phyloP scores from a whole-genome alignment of 2,113 vertebrate species.

The Epinephelus cyanopodus region DNA sequence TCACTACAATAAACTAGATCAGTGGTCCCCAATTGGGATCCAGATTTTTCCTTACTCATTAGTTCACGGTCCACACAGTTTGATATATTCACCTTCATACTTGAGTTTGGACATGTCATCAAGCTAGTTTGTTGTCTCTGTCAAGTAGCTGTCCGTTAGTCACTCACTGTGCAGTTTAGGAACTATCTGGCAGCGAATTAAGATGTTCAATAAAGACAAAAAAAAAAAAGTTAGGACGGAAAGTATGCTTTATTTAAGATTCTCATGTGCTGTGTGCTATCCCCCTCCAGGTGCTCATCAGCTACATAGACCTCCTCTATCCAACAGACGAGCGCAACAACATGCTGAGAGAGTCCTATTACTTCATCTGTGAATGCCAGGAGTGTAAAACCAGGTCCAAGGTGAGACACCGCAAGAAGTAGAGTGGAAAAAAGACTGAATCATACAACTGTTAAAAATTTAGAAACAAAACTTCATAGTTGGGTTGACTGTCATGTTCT shows the following conservation, averaged over 20 bases:
- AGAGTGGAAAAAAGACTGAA: background rate
- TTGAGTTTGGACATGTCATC: too few species aligned
- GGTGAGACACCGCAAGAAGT: conserved; percentile 76
- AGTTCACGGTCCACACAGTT: too few species aligned
- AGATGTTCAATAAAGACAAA: background rate
- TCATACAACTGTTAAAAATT: background rate
- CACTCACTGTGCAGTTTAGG: background rate
- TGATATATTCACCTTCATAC: too few species aligned
- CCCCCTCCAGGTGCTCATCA: conserved; percentile 89
- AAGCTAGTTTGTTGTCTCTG: too few species aligned
- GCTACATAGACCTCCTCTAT: conserved; percentile 97
- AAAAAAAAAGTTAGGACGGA: background rate
- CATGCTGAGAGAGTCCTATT: conserved; percentile 90
- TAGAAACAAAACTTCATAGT: background rate
- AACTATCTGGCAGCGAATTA: background rate
- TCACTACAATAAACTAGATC: too few species aligned
- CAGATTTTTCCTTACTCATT: too few species aligned
- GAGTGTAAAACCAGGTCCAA: conserved; percentile 90
- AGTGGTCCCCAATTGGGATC: too few species aligned
- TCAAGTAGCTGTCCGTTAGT: too few species aligned
- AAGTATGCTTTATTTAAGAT: background rate
- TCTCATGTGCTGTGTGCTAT: conserved; percentile 14
- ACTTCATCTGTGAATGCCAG: conserved; percentile 92
- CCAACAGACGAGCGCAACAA: conserved; percentile 94
- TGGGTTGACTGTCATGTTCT: background rate